Evolutionary conservation across 23 tunicate genomes (phyloP), one percentile per base, ranked within the genome.

Genomic region (Ascidia mentula): DNA sequence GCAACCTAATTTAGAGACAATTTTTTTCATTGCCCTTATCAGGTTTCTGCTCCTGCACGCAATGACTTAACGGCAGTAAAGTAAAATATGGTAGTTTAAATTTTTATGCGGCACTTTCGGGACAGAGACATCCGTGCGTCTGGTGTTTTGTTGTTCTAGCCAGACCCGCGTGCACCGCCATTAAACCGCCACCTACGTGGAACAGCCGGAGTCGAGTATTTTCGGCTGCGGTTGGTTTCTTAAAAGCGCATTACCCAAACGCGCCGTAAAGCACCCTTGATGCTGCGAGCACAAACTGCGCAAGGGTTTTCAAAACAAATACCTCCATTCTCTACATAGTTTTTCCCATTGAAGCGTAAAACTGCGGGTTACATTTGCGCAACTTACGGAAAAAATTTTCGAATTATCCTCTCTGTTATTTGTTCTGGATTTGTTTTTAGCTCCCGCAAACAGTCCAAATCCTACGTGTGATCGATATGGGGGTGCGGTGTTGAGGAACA

Each of bases 151-250:
- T 53, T 53, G 65, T 53, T 53, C 22, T 53, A 53, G 65, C 24
- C 65, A 53, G 65, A 53, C 28, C 65, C 22, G 65, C 65, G 22
- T 28, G 12, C 13, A 9, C 65, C 65, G 65, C 24, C 65, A 53
- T 53, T 53, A 53, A 53, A 53, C 65, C 65, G 65, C 65, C 65
- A 53, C 65, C 65, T 53, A 53, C 65, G 65, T 53, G 24, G 65
- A 53, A 6, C 65, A 53, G 65, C 13, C 65, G 28, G 28, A 53
- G 65, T 9, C 65, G 13, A 53, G 65, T 53, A 53, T 53, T 53
- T 53, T 53, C 65, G 65, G 65, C 24, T 53, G 65, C 65, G 65
- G 65, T 53, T 53, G 13, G 13, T 28, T 26, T 53, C 65, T 53
- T 53, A 53, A 53, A 53, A 53, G 65, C 65, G 24, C 65, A 53